phyloP scores from a whole-genome alignment of 2,797 vertebrate genomes.

The Cryptoblepharus egeriae region DNA sequence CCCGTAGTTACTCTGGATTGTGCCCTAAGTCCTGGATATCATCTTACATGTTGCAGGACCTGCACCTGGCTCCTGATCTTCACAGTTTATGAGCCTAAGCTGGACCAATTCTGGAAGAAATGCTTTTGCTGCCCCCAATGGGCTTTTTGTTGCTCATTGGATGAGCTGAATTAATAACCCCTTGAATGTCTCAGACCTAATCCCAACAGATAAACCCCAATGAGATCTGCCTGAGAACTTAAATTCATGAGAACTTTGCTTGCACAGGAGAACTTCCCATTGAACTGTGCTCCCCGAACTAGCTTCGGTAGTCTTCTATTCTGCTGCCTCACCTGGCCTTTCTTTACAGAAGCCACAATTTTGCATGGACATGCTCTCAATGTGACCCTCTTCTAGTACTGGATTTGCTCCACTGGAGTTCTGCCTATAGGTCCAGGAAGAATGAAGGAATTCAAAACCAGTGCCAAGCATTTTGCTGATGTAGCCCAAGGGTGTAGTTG shows the following conservation, averaged over 20 bases:
- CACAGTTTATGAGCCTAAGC: too few relatives aligned
- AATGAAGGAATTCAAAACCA: constrained; percentile 1
- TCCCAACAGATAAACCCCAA: neutral
- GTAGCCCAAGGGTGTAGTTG: neutral
- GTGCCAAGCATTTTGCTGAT: constrained; percentile 3
- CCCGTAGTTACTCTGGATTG: too few relatives aligned
- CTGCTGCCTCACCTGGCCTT: neutral
- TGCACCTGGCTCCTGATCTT: neutral
- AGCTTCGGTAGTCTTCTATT: neutral
- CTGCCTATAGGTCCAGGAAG: neutral
- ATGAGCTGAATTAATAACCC: too few relatives aligned
- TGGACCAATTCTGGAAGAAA: neutral
- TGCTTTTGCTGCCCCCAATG: too few relatives aligned
- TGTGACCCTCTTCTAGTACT: neutral
- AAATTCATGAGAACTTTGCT: too few relatives aligned
- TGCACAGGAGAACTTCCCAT: neutral
- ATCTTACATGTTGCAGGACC: neutral
- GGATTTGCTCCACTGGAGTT: neutral
- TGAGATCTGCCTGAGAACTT: too few relatives aligned
- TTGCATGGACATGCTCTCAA: neutral
- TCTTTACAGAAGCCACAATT: neutral
- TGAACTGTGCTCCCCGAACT: too few relatives aligned
- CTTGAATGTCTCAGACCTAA: too few relatives aligned
- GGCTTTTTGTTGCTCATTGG: too few relatives aligned
- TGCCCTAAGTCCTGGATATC: too few relatives aligned